A percentile compares a stretch with the other conserved stretches of the same genome.
Evolutionary conservation across 2,113 vertebrate species (phyloP).

Genomic region (Platichthys flesus): DNA sequence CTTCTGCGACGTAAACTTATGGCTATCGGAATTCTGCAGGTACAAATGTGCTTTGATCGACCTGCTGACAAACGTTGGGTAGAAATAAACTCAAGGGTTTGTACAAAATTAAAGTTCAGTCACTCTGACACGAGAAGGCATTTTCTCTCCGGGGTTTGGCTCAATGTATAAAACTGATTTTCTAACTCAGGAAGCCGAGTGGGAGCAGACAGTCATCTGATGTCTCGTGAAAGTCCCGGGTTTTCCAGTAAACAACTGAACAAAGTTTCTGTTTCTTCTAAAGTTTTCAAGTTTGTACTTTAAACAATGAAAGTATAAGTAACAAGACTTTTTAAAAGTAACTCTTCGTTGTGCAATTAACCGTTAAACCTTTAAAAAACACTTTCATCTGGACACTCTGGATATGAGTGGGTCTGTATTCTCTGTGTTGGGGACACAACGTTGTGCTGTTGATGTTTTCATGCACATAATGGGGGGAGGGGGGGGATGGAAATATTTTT

Average conservation of each 20-base stretch:
- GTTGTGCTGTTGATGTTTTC: constrained; percentile 16
- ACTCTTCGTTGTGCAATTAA: constrained; percentile 19
- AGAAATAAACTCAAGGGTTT: constrained; percentile 10
- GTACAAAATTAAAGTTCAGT: constrained; percentile 40
- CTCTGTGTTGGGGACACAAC: constrained; percentile 10
- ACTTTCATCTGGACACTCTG: constrained; percentile 14
- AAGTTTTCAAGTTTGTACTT: constrained; percentile 40
- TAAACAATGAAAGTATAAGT: constrained; percentile 53
- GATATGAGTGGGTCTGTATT: neutral
- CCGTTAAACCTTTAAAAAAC: constrained; percentile 24
- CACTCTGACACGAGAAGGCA: constrained; percentile 42
- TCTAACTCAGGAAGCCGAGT: neutral
- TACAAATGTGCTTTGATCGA: constrained; percentile 36
- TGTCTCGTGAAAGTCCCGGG: constrained; percentile 14
- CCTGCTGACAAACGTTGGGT: neutral
- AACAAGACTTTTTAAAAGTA: constrained; percentile 51
- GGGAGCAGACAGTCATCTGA: neutral
- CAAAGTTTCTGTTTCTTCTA: constrained; percentile 26
- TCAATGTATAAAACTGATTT: constrained; percentile 48
- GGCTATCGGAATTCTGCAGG: constrained; percentile 43
- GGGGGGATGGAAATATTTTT: constrained; percentile 11
- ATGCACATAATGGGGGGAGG: constrained; percentile 14
- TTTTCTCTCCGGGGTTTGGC: constrained; percentile 49
- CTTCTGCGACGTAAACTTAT: constrained; percentile 29
- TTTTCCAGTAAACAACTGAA: constrained; percentile 40